Base-by-base conservation (phyloP, 2,888 invertebrate species). In the Nomada fucata region DNA sequence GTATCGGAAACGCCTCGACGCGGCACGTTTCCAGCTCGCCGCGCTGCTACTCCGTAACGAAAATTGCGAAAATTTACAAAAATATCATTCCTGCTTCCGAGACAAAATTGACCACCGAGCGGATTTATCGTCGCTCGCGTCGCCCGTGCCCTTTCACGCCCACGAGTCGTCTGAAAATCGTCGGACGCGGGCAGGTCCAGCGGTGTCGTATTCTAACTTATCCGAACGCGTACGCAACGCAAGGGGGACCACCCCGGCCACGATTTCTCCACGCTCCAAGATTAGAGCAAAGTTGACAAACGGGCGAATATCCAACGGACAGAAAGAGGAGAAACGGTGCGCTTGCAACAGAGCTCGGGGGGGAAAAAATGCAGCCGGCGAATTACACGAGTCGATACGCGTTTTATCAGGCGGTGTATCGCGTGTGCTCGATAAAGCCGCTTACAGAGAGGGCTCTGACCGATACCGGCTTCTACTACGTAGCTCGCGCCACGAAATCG, bases 401-500 rank as follows among this genome's bases (percentile, higher is more conserved):
- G 78, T 82, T 86, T 90, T 90, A 90, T 90, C 90, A 78, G 64
- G 65, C 80, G 68, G 78, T 83, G 71, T 87, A 89, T 84, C 88
- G 82, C 78, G 79, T 86, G 79, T 84, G 81, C 79, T 80, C 83
- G 90, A 90, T 90, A 90, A 90, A 79, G 81, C 78, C 76, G 71
- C 70, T 81, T 78, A 73, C 76, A 61, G 68, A 68, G 86, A 75
- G 89, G 88, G 88, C 88, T 91, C 86, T 90, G 91, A 90, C 90
- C 91, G 91, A 90, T 90, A 91, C 86, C 82, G 79, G 79, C 85
- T 85, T 86, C 81, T 83, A 80, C 80, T 84, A 80, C 79, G 86
- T 74, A 78, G 63, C 77, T 76, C 69, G 63, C 74, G 63, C 70
- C 67, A 83, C 76, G 77, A 82, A 85, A 79, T 74, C 80, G 76